Percentiles rank a stretch among this genome's conserved stretches.
phyloP scores from a whole-genome alignment of 2,888 invertebrate genomes.

The Caenorhabditis afra region DNA sequence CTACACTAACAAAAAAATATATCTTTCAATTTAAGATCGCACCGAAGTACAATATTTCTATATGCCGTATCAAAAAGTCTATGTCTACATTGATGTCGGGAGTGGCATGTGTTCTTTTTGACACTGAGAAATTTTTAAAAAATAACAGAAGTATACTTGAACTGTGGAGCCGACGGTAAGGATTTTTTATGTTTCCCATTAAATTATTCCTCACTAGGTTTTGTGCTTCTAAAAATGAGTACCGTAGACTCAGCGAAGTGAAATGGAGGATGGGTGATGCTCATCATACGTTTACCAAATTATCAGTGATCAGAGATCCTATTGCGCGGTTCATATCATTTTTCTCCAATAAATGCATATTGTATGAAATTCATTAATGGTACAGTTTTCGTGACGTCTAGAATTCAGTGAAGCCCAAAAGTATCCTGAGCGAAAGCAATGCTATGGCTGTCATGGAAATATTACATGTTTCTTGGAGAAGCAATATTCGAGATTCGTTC shows the following conservation, averaged over 20 bases:
- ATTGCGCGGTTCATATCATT: conserved; percentile 69
- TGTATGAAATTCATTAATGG: conserved; percentile 15
- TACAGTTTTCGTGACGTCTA: too few species aligned
- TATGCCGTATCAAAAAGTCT: conserved; percentile 70
- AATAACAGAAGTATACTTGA: conserved; percentile 62
- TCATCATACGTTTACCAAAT: conserved; percentile 38
- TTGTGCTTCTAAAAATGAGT: conserved; percentile 55
- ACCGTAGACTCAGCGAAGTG: conserved; percentile 42
- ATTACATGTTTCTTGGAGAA: conserved; percentile 69
- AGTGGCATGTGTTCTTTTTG: conserved; percentile 51
- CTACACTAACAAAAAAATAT: background rate
- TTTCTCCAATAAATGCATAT: conserved; percentile 70
- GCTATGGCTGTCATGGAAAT: conserved; percentile 70
- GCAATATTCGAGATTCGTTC: conserved; percentile 61
- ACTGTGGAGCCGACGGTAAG: conserved; percentile 45
- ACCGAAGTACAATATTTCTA: conserved; percentile 60
- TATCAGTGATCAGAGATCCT: conserved; percentile 68
- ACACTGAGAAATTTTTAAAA: conserved; percentile 55
- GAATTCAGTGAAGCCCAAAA: conserved; percentile 55
- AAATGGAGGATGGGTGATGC: conserved; percentile 55
- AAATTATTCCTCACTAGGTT: conserved; percentile 33
- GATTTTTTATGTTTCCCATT: background rate
- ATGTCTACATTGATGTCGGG: conserved; percentile 67
- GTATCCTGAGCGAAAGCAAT: conserved; percentile 49
- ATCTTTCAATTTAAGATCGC: conserved; percentile 53